A percentile compares a stretch with the other conserved stretches of the same genome.
Conservation (phyloP, 2,113 vertebrate genomes). For the Tyto alba region DNA sequence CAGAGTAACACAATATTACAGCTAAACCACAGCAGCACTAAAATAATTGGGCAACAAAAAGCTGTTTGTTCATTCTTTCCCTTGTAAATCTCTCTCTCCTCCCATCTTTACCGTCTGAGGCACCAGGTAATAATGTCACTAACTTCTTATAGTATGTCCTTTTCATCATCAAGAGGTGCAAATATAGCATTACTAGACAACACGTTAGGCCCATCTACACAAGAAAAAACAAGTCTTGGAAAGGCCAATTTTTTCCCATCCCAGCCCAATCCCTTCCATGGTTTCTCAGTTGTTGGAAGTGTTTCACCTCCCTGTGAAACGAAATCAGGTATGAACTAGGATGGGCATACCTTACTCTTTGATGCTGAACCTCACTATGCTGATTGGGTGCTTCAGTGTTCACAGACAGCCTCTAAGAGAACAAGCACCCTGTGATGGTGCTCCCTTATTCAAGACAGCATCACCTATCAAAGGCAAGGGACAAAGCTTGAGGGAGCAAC, state of each 20-base stretch:
- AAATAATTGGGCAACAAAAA: neutral
- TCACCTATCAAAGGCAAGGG: neutral
- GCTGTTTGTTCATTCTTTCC: neutral
- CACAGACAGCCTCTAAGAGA: neutral
- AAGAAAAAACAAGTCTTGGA: neutral
- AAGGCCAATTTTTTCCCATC: neutral
- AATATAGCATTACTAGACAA: neutral
- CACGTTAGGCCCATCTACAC: fast-evolving
- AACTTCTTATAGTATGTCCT: neutral
- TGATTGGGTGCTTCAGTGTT: neutral
- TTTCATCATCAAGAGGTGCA: neutral
- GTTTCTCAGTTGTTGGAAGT: neutral
- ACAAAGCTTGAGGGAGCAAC: fast-evolving
- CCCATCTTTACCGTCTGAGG: neutral
- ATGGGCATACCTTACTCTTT: neutral
- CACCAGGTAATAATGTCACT: neutral
- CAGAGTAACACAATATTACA: neutral
- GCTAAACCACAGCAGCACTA: neutral
- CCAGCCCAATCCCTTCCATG: neutral
- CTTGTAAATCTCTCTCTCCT: neutral
- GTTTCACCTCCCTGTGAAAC: neutral
- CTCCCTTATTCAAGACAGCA: neutral
- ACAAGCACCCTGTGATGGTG: neutral
- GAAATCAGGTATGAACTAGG: neutral
- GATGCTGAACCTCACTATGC: neutral